A percentile compares a stretch with the other conserved stretches of the same genome.
These are phyloP conservation scores for Sylvietta virens DNA, from an alignment of 2,113 vertebrate species.

Conservation along the genomic window DNA sequence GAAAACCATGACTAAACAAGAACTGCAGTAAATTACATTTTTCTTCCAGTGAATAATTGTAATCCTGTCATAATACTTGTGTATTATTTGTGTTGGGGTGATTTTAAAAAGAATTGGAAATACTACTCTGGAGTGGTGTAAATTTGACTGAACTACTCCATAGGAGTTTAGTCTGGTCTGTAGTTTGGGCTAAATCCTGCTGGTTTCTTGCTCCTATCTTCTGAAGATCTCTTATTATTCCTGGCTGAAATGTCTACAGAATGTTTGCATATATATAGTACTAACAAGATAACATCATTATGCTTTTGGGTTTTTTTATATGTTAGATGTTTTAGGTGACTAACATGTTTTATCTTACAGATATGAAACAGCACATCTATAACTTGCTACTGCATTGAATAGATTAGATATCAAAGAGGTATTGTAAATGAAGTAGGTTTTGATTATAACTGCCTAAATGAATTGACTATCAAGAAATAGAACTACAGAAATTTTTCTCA, in stretches of 20 bases:
- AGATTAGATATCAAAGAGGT: constrained; percentile 41
- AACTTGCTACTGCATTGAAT: constrained; percentile 13
- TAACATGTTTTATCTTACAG: constrained; percentile 43
- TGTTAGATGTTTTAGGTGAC: constrained; percentile 16
- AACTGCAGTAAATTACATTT: background rate
- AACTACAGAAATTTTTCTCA: background rate
- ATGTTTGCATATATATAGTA: background rate
- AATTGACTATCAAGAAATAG: background rate
- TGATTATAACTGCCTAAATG: constrained; percentile 22
- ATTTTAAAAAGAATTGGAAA: background rate
- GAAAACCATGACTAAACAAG: background rate
- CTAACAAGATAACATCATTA: constrained; percentile 41
- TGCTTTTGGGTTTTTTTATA: background rate
- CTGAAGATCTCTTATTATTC: background rate
- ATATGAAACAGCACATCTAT: constrained; percentile 39
- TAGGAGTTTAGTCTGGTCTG: background rate
- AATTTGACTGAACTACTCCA: background rate
- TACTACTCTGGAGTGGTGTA: background rate
- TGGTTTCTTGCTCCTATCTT: background rate
- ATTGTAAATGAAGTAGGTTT: constrained; percentile 33
- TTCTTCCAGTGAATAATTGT: background rate
- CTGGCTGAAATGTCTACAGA: background rate
- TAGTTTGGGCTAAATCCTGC: background rate
- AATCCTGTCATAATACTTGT: background rate
- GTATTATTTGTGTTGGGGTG: background rate